These are phyloP conservation scores for Chrysotoxum bicinctum DNA, from an alignment of 2,888 invertebrate genomes.

Conservation along the genomic window DNA sequence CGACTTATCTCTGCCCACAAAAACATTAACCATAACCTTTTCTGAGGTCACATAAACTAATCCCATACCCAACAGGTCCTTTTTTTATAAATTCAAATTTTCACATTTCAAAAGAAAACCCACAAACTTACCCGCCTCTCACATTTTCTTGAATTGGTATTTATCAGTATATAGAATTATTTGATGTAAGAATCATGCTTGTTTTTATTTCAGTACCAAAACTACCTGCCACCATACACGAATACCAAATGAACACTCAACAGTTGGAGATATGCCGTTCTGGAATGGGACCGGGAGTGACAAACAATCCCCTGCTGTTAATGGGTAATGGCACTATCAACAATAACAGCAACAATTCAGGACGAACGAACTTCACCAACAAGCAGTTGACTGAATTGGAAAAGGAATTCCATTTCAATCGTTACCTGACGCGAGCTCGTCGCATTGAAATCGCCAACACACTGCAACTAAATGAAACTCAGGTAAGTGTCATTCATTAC, in stretches of 20 bases:
- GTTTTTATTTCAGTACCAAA: slow-evolving; percentile 84
- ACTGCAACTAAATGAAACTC: slow-evolving; percentile 97
- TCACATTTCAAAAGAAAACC: slow-evolving; percentile 41
- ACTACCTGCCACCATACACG: slow-evolving; percentile 84
- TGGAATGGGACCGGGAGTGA: slow-evolving; percentile 75
- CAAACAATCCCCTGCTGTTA: slow-evolving; percentile 77
- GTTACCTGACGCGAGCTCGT: slow-evolving; percentile 97
- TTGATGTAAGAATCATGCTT: neutral
- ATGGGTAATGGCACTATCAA: slow-evolving; percentile 77
- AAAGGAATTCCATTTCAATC: slow-evolving; percentile 99
- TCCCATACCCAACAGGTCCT: slow-evolving; percentile 54
- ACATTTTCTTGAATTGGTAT: neutral
- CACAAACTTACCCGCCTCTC: slow-evolving; percentile 29
- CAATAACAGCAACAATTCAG: slow-evolving; percentile 88
- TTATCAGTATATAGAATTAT: neutral
- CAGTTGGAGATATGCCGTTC: slow-evolving; percentile 80
- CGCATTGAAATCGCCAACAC: slow-evolving; percentile 99
- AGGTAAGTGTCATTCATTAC: slow-evolving; percentile 82
- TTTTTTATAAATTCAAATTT: slow-evolving; percentile 27
- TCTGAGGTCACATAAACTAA: slow-evolving; percentile 21
- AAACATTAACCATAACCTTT: slow-evolving; percentile 46
- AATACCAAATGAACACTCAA: slow-evolving; percentile 82
- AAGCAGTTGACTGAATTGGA: slow-evolving; percentile 99
- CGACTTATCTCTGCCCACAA: slow-evolving; percentile 38
- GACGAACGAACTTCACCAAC: slow-evolving; percentile 99